A percentile compares a stretch with the other conserved stretches of the same genome.
These are phyloP conservation scores for Linnaemya tessellans DNA, from an alignment of 2,888 invertebrate species.

Conservation along the genomic window DNA sequence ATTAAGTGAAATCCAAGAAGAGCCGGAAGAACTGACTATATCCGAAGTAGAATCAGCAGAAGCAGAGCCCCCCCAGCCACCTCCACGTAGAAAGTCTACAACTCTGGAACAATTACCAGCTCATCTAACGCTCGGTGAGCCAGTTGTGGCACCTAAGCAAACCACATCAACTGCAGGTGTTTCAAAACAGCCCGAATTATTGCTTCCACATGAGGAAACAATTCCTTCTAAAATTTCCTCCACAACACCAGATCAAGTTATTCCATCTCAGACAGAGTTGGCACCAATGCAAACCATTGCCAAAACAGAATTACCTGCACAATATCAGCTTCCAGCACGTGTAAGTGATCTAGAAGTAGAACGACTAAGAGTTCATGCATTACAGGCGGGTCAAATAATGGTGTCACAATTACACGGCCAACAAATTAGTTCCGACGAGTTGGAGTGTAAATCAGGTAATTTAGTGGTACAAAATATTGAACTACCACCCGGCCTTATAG, in stretches of 20 bases:
- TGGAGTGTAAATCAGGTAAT: constrained; percentile 88
- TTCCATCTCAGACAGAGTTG: constrained; percentile 46
- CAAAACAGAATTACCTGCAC: constrained; percentile 57
- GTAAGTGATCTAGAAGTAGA: constrained; percentile 91
- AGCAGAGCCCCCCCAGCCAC: constrained; percentile 76
- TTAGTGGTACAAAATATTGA: constrained; percentile 88
- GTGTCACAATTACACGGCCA: constrained; percentile 92
- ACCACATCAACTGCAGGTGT: constrained; percentile 48
- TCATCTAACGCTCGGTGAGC: constrained; percentile 51
- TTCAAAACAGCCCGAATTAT: constrained; percentile 58
- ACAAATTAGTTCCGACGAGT: constrained; percentile 88
- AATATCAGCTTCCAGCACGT: constrained; percentile 74
- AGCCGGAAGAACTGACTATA: constrained; percentile 75
- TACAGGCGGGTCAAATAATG: constrained; percentile 90
- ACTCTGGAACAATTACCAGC: constrained; percentile 74
- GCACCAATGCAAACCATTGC: constrained; percentile 62
- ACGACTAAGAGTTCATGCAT: constrained; percentile 89
- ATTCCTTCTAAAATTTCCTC: not conserved
- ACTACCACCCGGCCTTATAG: constrained; percentile 87
- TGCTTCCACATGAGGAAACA: constrained; percentile 53
- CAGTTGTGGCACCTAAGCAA: not conserved
- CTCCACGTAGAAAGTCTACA: constrained; percentile 80
- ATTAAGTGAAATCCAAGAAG: constrained; percentile 74
- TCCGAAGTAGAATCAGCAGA: constrained; percentile 54
- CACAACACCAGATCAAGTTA: constrained; percentile 55